These are phyloP conservation scores for Calonectris borealis DNA, from an alignment of 2,113 vertebrate genomes.

Conservation along the genomic window DNA sequence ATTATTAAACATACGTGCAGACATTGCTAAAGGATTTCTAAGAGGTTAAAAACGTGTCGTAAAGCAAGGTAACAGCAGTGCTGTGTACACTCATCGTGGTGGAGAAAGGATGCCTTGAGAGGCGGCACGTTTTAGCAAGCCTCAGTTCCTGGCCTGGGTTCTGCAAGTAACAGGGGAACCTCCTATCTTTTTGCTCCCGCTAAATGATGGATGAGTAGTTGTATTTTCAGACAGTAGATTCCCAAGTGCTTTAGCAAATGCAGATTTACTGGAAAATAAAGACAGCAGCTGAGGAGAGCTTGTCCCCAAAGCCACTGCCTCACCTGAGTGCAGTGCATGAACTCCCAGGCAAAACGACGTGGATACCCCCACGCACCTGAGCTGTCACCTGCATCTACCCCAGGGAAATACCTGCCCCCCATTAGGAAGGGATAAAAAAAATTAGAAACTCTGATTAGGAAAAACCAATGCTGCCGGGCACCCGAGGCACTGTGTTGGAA, in stretches of 20 bases:
- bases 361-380: fast-evolving
- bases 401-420: neutral
- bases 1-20: neutral
- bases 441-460: neutral
- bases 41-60: neutral
- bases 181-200: neutral
- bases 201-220: neutral
- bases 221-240: neutral
- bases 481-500: fast-evolving
- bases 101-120: neutral
- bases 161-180: neutral
- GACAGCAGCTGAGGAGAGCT: neutral
- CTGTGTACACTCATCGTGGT: neutral
- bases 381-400: neutral
- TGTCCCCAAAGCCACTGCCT: neutral
- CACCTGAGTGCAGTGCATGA: fast-evolving
- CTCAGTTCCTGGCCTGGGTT: neutral
- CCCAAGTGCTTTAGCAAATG: neutral
- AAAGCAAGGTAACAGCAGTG: neutral
- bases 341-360: fast-evolving
- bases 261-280: neutral
- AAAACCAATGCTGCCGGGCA: neutral
- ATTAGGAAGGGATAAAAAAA: neutral
- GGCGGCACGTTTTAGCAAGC: neutral
- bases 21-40: neutral